Evolutionary conservation across 1,140 invertebrate genomes (phyloP), one percentile per base, ranked within the genome.

Genomic region (Macrobrachium rosenbergii): DNA sequence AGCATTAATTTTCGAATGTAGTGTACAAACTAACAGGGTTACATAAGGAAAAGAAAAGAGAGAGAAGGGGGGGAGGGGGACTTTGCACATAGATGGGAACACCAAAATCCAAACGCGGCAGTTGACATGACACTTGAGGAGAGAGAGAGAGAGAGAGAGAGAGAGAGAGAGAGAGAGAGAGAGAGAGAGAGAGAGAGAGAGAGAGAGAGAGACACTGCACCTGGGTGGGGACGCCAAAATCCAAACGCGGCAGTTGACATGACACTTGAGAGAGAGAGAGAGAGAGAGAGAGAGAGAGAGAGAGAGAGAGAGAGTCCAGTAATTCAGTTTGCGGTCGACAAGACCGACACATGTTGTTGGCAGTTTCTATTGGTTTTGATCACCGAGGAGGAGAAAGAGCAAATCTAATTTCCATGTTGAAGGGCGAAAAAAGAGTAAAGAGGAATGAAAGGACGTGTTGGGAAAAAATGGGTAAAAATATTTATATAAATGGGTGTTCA

Each of bases 181-280:
- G 75, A 21, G 64, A 76, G 73, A 76, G 73, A 76, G 73, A 76
- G 73, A 76, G 73, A n/a, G n/a, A n/a, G n/a, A 37, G 28, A 37
- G 3, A 37, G 28, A 37, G 28, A 37, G 1, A 37, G 1, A 37
- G 1, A 37, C 28, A 37, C 3, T 37, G 28, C 28, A 37, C 28
- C 28, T 37, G 28, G 28, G 28, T 37, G 3, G 28, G 3, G 28
- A 37, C 28, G 3, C 28, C 28, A 37, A 37, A 37, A 37, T 37
- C 1, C 28, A 37, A 37, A 37, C 28, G 28, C 28, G 28, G 28
- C 28, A 37, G 28, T 37, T 37, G 28, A 37, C 28, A 37, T 37
- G 28, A 37, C 28, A 37, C 28, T 2, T 3, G 28, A 76, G 73
- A 76, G 73, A 76, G 73, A 76, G 73, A 77, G 75, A 77, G 75